Base-by-base conservation (phyloP, 2,113 vertebrate species). In the Malurus melanocephalus region DNA sequence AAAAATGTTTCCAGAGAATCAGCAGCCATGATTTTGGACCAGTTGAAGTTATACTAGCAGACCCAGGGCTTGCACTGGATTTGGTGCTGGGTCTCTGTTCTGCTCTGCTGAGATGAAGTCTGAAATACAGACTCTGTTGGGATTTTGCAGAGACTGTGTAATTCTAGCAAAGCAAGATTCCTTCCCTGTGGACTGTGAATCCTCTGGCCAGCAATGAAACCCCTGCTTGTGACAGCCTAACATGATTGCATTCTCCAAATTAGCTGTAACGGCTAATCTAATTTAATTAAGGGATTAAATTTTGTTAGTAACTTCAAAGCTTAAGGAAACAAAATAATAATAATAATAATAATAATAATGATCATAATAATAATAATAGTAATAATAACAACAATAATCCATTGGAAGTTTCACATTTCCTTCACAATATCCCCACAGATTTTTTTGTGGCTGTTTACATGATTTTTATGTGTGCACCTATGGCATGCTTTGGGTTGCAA, bases 281-380 rank as follows among this genome's bases (percentile, higher is more conserved):
- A 80, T 84, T 82, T 21, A 79, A 91, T 76, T 71, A 89, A 82
- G 22, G 24, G 35, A 79, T 90, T 86, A 71, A 35, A n/a, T 78
- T 89, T 88, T 88, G 22, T 35, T 18, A 53, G 27, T 61, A 69
- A 65, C 43, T 28, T 49, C 30, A 82, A 69, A 55, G 43, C 18
- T 67, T 86, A 59, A 74, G 48, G 30, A 78, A 86, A 80, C 23
- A 4, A 13, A 46, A n/a, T 30, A 65, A n/a, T 74, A 65, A 32
- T 55, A 55, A 21, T 56, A n/a, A 55, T 8, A 40, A 13, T 30
- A 38, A 38, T 11, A 38, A 38, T 38, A 42, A n/a, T 30, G 60
- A n/a, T 33, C 33, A 33, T 74, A 65, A 13, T 55, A 55, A 21
- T 56, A n/a, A 55, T 8, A 48, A 13, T 30, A 35, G 35, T 35